These are phyloP conservation scores for Egretta garzetta DNA, from an alignment of 2,113 vertebrate genomes.

Conservation along the genomic window DNA sequence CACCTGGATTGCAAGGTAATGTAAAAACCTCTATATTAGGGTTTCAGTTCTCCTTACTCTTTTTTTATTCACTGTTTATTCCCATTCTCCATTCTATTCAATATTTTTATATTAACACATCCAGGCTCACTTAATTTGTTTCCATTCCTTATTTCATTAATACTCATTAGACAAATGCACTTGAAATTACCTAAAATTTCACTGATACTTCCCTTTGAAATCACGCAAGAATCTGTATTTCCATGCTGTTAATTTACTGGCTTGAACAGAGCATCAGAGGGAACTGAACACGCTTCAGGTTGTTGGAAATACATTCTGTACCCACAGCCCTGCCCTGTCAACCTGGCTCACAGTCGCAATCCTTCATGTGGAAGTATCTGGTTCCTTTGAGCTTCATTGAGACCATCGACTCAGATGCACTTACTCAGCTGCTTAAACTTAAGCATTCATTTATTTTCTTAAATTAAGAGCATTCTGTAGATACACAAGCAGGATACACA, in stretches of 20 bases:
- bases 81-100: not conserved
- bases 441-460: not conserved
- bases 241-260: not conserved
- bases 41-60: not conserved
- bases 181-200: not conserved
- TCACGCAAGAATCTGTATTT: not conserved
- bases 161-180: not conserved
- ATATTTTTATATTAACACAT: not conserved
- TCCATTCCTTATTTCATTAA: not conserved
- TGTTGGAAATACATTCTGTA: not conserved
- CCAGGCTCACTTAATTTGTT: not conserved
- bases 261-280: not conserved
- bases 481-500: fast-evolving
- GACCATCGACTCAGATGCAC: not conserved
- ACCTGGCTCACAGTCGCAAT: not conserved
- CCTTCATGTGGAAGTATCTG: not conserved
- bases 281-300: not conserved
- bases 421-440: not conserved
- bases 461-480: not conserved
- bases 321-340: not conserved
- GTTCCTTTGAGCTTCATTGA: not conserved
- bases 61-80: not conserved
- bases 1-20: not conserved
- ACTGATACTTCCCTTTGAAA: not conserved
- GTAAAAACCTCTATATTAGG: not conserved